Evolutionary conservation across 2,797 vertebrate species (phyloP).

Genomic region (Serranus cabrilla): DNA sequence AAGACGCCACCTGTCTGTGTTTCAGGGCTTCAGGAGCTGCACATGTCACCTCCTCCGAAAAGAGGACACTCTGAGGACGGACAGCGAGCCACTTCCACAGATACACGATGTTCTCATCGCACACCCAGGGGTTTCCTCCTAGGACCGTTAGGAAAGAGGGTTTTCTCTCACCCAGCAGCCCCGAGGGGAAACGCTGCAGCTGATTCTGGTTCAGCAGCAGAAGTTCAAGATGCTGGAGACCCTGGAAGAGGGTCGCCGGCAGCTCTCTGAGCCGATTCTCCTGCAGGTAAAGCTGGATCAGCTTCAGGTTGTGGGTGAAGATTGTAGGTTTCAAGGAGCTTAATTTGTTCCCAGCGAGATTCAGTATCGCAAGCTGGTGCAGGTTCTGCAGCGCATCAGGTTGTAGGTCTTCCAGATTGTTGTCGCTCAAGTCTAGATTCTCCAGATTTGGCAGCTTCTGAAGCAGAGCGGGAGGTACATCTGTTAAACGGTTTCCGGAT

Average conservation of each 20-base stretch:
- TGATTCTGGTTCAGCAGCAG: constrained; percentile 78
- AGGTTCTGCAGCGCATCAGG: constrained; percentile 55
- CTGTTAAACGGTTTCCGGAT: constrained; percentile 68
- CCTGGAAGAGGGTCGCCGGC: constrained; percentile 65
- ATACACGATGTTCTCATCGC: constrained; percentile 70
- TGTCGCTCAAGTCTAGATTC: constrained; percentile 75
- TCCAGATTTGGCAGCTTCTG: constrained; percentile 67
- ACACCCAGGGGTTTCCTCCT: constrained; percentile 78
- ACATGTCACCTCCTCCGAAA: constrained; percentile 72
- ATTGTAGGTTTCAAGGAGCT: constrained; percentile 53
- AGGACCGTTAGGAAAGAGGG: constrained; percentile 44
- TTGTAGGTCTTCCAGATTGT: constrained; percentile 69
- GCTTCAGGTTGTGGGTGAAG: constrained; percentile 66
- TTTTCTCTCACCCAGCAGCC: constrained; percentile 60
- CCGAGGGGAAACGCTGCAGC: constrained; percentile 61
- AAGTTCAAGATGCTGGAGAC: constrained; percentile 64
- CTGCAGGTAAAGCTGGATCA: constrained; percentile 74
- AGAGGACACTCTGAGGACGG: constrained; percentile 52
- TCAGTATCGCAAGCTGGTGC: constrained; percentile 67
- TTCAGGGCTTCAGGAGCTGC: constrained; percentile 60
- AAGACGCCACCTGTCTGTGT: constrained; percentile 50
- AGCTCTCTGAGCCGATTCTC: constrained; percentile 75
- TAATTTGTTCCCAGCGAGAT: constrained; percentile 78
- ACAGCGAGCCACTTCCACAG: constrained; percentile 76
- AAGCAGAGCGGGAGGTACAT: constrained; percentile 62